A percentile compares a stretch with the other conserved stretches of the same genome.
Evolutionary conservation across 2,888 invertebrate species (phyloP).

Genomic region (Hydraecia micacea): DNA sequence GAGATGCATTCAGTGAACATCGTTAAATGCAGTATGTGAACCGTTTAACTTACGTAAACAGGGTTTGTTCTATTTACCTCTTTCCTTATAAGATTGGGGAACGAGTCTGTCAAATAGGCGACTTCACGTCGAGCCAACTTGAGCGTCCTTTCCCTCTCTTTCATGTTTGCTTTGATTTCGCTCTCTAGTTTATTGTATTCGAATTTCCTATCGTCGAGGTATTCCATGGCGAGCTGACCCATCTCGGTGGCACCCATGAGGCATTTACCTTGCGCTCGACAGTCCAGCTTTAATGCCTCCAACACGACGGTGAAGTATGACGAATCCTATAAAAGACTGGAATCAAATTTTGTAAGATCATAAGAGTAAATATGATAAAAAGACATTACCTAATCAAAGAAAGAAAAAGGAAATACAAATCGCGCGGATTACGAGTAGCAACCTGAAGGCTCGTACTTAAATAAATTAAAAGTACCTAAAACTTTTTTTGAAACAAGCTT

Average conservation of each 20-base stretch:
- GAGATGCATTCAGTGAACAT: not conserved
- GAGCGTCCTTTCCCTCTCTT: conserved; percentile 90
- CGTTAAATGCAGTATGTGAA: conserved; percentile 11
- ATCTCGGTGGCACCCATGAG: conserved; percentile 91
- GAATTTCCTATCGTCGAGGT: conserved; percentile 91
- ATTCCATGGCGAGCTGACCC: conserved; percentile 92
- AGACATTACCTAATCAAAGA: no score
- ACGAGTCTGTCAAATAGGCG: conserved; percentile 84
- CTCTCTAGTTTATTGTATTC: conserved; percentile 91
- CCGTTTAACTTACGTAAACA: not conserved
- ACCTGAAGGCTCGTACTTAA: not conserved
- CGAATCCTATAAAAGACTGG: conserved; percentile 87
- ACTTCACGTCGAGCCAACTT: conserved; percentile 87
- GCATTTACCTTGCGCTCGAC: conserved; percentile 91
- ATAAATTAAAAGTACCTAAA: no score
- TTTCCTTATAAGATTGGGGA: conserved; percentile 85
- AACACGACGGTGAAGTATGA: conserved; percentile 92
- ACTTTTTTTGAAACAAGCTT: no score
- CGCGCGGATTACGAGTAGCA: not conserved
- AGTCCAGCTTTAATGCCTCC: conserved; percentile 90
- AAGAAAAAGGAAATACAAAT: not conserved
- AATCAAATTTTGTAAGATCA: not conserved
- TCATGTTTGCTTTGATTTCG: conserved; percentile 91
- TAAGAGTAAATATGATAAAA: not conserved
- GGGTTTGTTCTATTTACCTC: conserved; percentile 74